Conservation (phyloP, 2,113 vertebrate species). For the Grammatotria lemairii region DNA sequence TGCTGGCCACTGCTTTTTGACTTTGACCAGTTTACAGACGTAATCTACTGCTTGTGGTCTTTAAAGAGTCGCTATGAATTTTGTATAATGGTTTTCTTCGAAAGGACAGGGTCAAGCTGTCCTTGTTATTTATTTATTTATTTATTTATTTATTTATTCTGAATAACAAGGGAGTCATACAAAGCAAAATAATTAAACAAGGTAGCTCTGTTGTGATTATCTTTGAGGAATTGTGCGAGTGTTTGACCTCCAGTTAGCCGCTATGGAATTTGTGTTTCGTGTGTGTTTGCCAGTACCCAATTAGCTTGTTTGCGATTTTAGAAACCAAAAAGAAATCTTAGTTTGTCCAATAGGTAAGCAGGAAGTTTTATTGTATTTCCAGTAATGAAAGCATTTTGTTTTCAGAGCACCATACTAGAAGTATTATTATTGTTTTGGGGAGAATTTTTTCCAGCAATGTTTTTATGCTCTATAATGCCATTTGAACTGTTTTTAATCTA, state of each 20-base stretch:
- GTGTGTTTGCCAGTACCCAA: background rate
- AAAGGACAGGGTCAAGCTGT: slow-evolving; percentile 24
- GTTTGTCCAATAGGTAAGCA: background rate
- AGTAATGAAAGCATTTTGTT: background rate
- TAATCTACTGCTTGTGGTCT: background rate
- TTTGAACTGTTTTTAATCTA: background rate
- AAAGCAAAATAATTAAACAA: slow-evolving; percentile 27
- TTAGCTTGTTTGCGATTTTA: background rate
- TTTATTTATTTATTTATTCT: slow-evolving; percentile 12
- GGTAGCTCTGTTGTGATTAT: slow-evolving; percentile 37
- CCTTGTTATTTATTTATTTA: slow-evolving; percentile 9
- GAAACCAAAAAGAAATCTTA: background rate
- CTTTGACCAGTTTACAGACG: background rate
- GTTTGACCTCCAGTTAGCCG: slow-evolving; percentile 42
- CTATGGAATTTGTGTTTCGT: slow-evolving; percentile 36
- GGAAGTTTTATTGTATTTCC: background rate
- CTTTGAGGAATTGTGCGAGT: slow-evolving; percentile 42
- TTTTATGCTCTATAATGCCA: background rate
- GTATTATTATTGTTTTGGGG: background rate
- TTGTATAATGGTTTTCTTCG: background rate
- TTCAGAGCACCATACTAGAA: background rate
- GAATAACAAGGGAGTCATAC: slow-evolving; percentile 2
- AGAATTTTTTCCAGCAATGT: background rate
- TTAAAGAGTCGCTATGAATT: background rate
- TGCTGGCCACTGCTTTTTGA: background rate